Conservation (phyloP, 2,888 invertebrate species). For the Fragum fragum region DNA sequence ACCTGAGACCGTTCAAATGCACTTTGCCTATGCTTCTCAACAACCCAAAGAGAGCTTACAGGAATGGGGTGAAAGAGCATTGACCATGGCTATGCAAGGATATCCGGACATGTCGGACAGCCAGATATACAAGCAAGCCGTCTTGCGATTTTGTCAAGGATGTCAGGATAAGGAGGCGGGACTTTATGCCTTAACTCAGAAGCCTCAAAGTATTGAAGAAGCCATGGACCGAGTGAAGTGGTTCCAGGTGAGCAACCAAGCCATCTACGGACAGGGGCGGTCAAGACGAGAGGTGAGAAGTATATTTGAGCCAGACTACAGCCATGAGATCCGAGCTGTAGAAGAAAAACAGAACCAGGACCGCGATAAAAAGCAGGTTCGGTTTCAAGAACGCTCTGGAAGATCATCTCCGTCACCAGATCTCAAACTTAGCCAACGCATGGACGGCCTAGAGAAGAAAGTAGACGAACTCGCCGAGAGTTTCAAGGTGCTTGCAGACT, state of each 20-base stretch:
- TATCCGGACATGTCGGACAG: not conserved
- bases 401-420: not conserved
- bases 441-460: conserved; percentile 9
- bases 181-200: conserved; percentile 7
- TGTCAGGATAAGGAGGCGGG: conserved; percentile 17
- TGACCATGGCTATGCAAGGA: not conserved
- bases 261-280: not conserved
- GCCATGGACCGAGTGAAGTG: not conserved
- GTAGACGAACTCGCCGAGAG: not conserved
- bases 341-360: not conserved
- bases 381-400: conserved; percentile 8
- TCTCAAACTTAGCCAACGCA: not conserved
- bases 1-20: conserved; percentile 11
- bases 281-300: not conserved
- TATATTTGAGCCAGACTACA: not conserved
- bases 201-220: conserved; percentile 9
- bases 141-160: conserved; percentile 8
- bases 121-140: conserved; percentile 3
- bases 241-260: conserved; percentile 12
- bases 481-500: not conserved
- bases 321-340: not conserved
- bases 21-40: conserved; percentile 5
- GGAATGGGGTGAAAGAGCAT: conserved; percentile 8
- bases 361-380: not conserved
- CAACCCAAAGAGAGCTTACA: not conserved